These are phyloP conservation scores for Manis crassicaudata DNA, from an alignment of 2,797 vertebrate genomes.

Conservation along the genomic window DNA sequence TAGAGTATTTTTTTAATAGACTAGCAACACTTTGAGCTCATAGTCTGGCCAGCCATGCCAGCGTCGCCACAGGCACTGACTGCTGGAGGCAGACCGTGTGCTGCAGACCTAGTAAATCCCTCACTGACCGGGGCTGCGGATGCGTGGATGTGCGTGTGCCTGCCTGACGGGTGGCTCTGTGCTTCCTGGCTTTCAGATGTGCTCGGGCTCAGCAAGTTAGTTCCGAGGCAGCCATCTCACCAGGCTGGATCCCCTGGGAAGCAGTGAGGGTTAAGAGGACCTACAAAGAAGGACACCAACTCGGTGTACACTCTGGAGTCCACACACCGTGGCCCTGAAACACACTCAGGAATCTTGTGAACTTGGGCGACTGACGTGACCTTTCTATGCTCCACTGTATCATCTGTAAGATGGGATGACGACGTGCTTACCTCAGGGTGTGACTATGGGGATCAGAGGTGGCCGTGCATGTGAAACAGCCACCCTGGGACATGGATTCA, in stretches of 20 bases:
- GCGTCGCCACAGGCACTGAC: background rate
- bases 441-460: background rate
- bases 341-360: background rate
- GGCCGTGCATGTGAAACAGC: background rate
- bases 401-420: background rate
- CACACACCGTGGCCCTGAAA: background rate
- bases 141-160: background rate
- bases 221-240: background rate
- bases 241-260: background rate
- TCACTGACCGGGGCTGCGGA: no score
- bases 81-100: background rate
- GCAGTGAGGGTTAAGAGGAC: background rate
- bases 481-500: background rate
- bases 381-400: background rate
- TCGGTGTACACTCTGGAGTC: background rate
- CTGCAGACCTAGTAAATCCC: fast-evolving
- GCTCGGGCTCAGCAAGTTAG: background rate
- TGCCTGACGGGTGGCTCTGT: background rate
- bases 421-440: background rate
- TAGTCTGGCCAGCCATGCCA: background rate
- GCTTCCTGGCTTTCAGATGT: background rate
- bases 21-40: background rate
- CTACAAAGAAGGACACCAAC: background rate
- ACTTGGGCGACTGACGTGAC: background rate
- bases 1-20: background rate